A percentile compares a stretch with the other conserved stretches of the same genome.
These are phyloP conservation scores for Holacanthus passer DNA, from an alignment of 2,113 vertebrate species.

Conservation along the genomic window DNA sequence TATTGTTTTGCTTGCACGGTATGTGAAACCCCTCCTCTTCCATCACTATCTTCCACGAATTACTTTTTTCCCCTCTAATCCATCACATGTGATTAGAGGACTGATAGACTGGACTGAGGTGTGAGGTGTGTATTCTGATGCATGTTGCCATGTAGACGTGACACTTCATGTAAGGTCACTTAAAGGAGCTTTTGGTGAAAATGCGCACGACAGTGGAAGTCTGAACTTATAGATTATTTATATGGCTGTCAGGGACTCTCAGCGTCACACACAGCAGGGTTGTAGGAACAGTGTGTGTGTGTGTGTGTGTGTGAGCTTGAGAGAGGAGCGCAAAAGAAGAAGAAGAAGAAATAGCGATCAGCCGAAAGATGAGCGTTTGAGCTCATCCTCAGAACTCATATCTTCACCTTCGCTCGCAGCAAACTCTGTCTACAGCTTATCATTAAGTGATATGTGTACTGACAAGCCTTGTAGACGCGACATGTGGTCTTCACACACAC, in stretches of 20 bases:
- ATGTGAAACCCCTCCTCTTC: neutral
- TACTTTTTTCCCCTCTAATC: neutral
- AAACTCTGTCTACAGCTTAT: constrained; percentile 26
- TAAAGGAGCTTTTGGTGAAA: constrained; percentile 49
- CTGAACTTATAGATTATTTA: constrained; percentile 85
- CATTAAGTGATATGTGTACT: constrained; percentile 34
- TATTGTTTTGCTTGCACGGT: neutral
- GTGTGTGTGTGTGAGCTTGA: neutral
- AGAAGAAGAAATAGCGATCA: constrained; percentile 32
- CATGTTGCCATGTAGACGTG: constrained; percentile 11
- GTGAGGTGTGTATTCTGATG: constrained; percentile 4
- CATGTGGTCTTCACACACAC: constrained; percentile 44
- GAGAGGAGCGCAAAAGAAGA: neutral
- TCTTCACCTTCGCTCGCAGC: constrained; percentile 32
- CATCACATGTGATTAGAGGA: constrained; percentile 15
- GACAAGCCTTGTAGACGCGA: constrained; percentile 52
- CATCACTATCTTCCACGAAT: constrained; percentile 8
- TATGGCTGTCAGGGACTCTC: constrained; percentile 82
- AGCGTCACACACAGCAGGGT: constrained; percentile 66
- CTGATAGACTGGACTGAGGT: neutral
- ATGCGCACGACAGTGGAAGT: constrained; percentile 40
- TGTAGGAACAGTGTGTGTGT: neutral
- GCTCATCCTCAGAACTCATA: neutral
- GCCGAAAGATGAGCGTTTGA: constrained; percentile 9
- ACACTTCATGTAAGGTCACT: constrained; percentile 45